These are phyloP conservation scores for Perca fluviatilis DNA, from an alignment of 2,113 vertebrate genomes.

Conservation along the genomic window DNA sequence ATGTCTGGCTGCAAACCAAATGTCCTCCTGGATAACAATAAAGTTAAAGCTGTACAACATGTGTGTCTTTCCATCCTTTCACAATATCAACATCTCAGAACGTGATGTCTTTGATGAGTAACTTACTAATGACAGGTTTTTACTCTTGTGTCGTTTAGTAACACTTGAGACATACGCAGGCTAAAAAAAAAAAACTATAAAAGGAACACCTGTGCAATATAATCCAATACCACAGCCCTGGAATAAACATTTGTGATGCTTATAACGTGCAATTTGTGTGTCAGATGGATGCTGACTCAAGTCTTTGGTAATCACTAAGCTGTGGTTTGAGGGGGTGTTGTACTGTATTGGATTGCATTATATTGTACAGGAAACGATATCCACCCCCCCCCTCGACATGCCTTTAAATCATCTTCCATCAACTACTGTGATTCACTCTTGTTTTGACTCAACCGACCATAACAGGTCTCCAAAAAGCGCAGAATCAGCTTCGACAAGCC, in stretches of 20 bases:
- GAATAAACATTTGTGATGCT: constrained; percentile 13
- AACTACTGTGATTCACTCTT: constrained; percentile 21
- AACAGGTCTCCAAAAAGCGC: neutral
- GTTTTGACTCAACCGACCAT: neutral
- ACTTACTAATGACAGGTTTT: constrained; percentile 12
- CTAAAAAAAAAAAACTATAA: constrained; percentile 9
- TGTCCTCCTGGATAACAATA: neutral
- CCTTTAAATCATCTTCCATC: constrained; percentile 27
- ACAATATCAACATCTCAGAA: neutral
- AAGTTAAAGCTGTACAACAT: neutral
- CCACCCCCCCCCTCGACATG: constrained; percentile 2
- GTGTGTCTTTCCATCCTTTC: neutral
- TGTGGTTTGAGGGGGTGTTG: constrained; percentile 43
- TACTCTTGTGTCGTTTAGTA: neutral
- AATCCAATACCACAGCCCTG: neutral
- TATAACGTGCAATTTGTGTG: constrained; percentile 9
- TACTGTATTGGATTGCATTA: neutral
- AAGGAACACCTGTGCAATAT: constrained; percentile 29
- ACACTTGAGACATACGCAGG: neutral
- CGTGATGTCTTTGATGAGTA: neutral
- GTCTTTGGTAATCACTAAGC: constrained; percentile 29
- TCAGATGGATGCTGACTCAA: constrained; percentile 37
- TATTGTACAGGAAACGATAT: constrained; percentile 9
- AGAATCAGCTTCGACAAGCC: neutral
- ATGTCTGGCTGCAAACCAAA: neutral